Conservation (phyloP, 1,140 invertebrate species). For the Euwallacea similis region DNA sequence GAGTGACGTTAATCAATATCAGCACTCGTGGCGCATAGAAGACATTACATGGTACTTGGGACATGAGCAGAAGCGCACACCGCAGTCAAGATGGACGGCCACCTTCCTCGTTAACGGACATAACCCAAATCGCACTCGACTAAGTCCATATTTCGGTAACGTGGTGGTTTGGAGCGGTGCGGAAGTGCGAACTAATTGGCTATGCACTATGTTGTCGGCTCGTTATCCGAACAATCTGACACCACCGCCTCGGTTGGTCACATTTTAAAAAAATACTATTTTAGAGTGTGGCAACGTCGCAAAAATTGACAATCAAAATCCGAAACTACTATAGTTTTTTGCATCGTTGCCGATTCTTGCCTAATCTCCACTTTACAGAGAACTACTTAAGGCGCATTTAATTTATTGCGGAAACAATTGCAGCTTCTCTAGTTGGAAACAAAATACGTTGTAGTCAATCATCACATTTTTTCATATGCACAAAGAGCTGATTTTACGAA, state of each 20-base stretch:
- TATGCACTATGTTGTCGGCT: slow-evolving; percentile 71
- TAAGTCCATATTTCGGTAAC: slow-evolving; percentile 75
- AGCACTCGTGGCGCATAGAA: slow-evolving; percentile 75
- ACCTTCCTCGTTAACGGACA: slow-evolving; percentile 74
- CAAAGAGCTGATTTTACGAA: no score
- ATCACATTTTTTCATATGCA: no score
- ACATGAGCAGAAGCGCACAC: slow-evolving; percentile 75
- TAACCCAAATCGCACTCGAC: slow-evolving; percentile 70
- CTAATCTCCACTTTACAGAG: no score
- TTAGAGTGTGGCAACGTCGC: no score
- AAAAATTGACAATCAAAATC: no score
- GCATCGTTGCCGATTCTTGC: no score
- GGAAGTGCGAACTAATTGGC: slow-evolving; percentile 73
- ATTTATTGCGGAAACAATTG: no score
- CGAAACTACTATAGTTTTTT: no score
- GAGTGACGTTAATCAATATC: slow-evolving; percentile 64
- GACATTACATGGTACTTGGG: slow-evolving; percentile 82
- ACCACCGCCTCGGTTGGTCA: slow-evolving; percentile 37
- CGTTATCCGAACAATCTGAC: slow-evolving; percentile 57
- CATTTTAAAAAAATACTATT: no score
- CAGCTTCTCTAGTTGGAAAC: no score
- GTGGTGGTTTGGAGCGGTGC: slow-evolving; percentile 73
- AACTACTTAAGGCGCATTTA: no score
- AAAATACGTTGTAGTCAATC: no score
- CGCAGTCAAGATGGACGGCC: slow-evolving; percentile 76